Evolutionary conservation across 1,140 invertebrate genomes (phyloP).

Genomic region (Nixonia krombeini): DNA sequence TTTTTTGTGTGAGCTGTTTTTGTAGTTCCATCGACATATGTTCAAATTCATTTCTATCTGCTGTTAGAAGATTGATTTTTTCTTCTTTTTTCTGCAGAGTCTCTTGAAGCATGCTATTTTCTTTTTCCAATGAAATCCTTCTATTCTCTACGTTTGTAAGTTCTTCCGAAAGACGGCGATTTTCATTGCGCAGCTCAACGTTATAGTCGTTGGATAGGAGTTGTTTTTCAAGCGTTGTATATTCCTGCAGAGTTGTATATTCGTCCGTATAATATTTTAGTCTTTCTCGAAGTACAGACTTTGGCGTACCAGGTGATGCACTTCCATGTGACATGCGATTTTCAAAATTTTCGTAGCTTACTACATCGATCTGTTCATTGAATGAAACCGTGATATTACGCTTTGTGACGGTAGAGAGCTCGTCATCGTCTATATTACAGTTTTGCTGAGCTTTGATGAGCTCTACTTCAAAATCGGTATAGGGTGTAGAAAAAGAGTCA

Average conservation of each 20-base stretch:
- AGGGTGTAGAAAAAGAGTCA: slow-evolving; percentile 11
- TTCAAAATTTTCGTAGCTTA: neutral
- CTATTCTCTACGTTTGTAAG: no score
- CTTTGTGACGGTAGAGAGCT: no score
- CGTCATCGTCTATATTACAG: neutral
- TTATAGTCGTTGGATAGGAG: no score
- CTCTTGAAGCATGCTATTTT: neutral
- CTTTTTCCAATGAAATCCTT: no score
- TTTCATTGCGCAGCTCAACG: no score
- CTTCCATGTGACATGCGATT: neutral
- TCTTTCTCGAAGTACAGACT: slow-evolving; percentile 43
- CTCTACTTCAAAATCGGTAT: slow-evolving; percentile 24
- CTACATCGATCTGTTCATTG: slow-evolving; percentile 1
- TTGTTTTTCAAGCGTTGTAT: slow-evolving; percentile 60
- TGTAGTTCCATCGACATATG: slow-evolving; percentile 13
- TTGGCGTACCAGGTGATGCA: slow-evolving; percentile 50
- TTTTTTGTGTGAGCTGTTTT: no score
- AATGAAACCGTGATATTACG: no score
- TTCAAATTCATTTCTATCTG: slow-evolving; percentile 19
- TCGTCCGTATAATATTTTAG: slow-evolving; percentile 39
- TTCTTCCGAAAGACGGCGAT: no score
- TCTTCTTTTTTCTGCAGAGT: neutral
- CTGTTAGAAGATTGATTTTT: neutral
- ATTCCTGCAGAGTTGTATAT: slow-evolving; percentile 45
- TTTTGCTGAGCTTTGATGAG: slow-evolving; percentile 18